Base-by-base conservation (phyloP, 2,797 vertebrate species). In the Aeoliscus strigatus region DNA sequence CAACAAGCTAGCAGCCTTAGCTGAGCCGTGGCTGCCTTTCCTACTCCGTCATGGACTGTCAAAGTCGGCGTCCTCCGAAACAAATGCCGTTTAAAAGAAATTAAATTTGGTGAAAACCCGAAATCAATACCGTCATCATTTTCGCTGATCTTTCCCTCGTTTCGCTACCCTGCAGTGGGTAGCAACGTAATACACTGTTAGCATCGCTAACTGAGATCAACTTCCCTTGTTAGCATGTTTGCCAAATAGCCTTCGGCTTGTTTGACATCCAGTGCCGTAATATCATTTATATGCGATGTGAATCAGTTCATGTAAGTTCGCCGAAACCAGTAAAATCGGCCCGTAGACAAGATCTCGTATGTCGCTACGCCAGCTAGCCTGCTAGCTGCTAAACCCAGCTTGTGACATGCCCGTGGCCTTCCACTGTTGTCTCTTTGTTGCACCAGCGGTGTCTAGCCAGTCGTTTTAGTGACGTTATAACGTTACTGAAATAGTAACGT, bases 21-120 rank as follows among this genome's bases (percentile, higher is more conserved):
- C 70, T 47, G 63, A 62, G 59, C 64, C 39, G 21, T 36, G n/a
- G 14, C 14, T 12, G 12, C 18, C n/a, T 15, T 40, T 14, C 14
- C 41, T 34, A 25, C 57, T 64, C 67, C 70, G 59, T 82, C 66
- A 81, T 78, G 74, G 75, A 61, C 43, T 40, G 61, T 59, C 66
- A 85, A 85, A 77, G 85, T 82, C n/a, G 83, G 81, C 79, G 84
- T 75, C 81, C 46, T 73, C 67, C 73, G 70, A 81, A 79, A 79
- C 77, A 76, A 73, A 73, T 61, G 17, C n/a, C n/a, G n/a, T n/a
- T n/a, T n/a, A n/a, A n/a, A n/a, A n/a, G n/a, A n/a, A n/a, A n/a
- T n/a, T n/a, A n/a, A n/a, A n/a, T n/a, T n/a, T n/a, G n/a, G n/a
- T n/a, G n/a, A n/a, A n/a, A n/a, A n/a, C n/a, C n/a, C n/a, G n/a